Base-by-base conservation (phyloP, 2,797 vertebrate species). In the Bovichtus variegatus region DNA sequence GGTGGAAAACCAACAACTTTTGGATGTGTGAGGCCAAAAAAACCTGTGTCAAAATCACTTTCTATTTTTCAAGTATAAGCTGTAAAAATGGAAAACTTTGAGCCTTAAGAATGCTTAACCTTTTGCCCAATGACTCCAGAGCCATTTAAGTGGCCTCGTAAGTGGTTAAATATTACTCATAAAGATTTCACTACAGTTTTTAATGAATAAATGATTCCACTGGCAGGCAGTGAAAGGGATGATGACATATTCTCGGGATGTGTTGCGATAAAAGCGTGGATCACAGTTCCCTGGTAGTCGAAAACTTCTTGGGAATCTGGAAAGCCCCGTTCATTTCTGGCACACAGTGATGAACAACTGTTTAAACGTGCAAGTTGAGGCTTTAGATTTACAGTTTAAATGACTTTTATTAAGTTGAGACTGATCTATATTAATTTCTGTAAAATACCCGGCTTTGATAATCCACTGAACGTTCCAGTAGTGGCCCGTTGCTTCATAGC, bases 281-380 rank as follows among this genome's bases (percentile, higher is more conserved):
- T 61, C 62, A 71, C 5, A 61, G 16, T 74, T 72, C 3, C 19
- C 49, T 64, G 50, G 72, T 62, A 65, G 55, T 72, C 46, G 80
- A 25, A 51, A 71, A 44, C 15, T 31, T 34, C n/a, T 34, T 41
- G 9, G 54, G 53, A 76, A 5, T 47, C 63, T 60, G 53, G 41
- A 82, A 89, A 83, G 29, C 40, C 41, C 57, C 58, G 31, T 10
- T 25, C 43, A 60, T 38, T 59, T 46, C 41, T 54, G 8, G 15
- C 60, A 71, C 81, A 66, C 38, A n/a, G 61, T 19, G 36, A 77
- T 61, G 34, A 84, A 40, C 43, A 70, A 77, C 65, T 55, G 40
- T 71, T 18, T 53, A 49, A 86, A 71, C 60, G 70, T 53, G 43
- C 19, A 5, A 31, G n/a, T 31, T 64, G 15, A 66, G 50, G 63